phyloP scores from a whole-genome alignment of 2,888 invertebrate species.

The Drosophila nigricruria region DNA sequence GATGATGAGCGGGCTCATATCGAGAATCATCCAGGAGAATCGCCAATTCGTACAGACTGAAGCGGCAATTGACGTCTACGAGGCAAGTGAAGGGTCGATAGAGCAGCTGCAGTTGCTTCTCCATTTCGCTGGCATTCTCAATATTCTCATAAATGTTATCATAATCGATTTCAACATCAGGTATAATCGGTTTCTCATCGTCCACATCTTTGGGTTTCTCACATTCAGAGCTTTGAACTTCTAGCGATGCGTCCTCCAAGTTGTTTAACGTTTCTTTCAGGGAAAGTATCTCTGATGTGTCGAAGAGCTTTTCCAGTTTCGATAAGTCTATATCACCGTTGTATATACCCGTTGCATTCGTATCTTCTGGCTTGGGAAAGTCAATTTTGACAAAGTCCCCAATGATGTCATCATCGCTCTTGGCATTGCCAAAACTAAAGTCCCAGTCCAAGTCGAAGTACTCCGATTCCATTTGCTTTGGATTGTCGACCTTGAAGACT shows the following conservation, averaged over 20 bases:
- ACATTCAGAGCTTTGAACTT: neutral
- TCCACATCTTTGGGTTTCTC: neutral
- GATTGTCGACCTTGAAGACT: slow-evolving; percentile 3
- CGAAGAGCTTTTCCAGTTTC: slow-evolving; percentile 12
- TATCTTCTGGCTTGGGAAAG: slow-evolving; percentile 9
- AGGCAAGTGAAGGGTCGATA: slow-evolving; percentile 61
- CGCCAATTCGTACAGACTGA: slow-evolving; percentile 54
- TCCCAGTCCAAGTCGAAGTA: slow-evolving; percentile 19
- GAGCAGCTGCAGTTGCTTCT: slow-evolving; percentile 54
- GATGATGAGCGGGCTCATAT: slow-evolving; percentile 60
- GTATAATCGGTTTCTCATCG: slow-evolving; percentile 4
- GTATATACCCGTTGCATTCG: neutral
- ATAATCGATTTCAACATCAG: slow-evolving; percentile 49
- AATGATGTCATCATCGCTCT: slow-evolving; percentile 28
- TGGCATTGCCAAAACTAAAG: slow-evolving; percentile 6
- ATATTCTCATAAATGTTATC: slow-evolving; percentile 53
- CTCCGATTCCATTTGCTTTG: slow-evolving; percentile 28
- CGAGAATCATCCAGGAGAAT: slow-evolving; percentile 48
- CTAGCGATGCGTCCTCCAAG: neutral
- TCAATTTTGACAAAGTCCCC: slow-evolving; percentile 39
- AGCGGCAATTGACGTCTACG: slow-evolving; percentile 52
- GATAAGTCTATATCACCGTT: neutral
- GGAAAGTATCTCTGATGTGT: slow-evolving; percentile 11
- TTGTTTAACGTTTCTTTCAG: neutral
- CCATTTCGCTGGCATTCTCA: slow-evolving; percentile 28